A percentile compares a stretch with the other conserved stretches of the same genome.
Conservation (phyloP, 2,888 invertebrate genomes). For the Cantharis flavilabris region DNA sequence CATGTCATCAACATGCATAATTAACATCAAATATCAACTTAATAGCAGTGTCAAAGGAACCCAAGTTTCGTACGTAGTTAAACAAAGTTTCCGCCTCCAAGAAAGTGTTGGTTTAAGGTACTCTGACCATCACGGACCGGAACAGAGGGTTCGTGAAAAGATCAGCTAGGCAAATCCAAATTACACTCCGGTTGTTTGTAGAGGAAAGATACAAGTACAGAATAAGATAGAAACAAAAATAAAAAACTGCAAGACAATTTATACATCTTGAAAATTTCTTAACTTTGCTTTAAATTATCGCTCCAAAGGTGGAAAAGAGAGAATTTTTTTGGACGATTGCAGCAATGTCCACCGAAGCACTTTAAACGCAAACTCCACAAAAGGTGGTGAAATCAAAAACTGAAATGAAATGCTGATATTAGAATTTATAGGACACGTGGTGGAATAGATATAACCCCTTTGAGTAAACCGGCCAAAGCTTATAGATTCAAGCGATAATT, state of each 20-base stretch:
- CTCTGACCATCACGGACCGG: slow-evolving; percentile 48
- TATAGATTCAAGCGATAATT: slow-evolving; percentile 55
- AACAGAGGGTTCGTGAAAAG: slow-evolving; percentile 36
- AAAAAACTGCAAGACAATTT: neutral
- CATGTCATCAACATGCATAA: slow-evolving; percentile 40
- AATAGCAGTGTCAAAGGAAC: slow-evolving; percentile 47
- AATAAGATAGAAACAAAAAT: neutral
- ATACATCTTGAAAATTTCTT: neutral
- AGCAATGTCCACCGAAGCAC: neutral
- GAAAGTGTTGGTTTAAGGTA: slow-evolving; percentile 52
- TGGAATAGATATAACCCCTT: slow-evolving; percentile 35
- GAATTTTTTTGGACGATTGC: neutral
- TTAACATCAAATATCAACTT: slow-evolving; percentile 51
- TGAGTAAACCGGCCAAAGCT: slow-evolving; percentile 39
- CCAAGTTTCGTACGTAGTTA: slow-evolving; percentile 50
- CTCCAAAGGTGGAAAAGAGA: neutral
- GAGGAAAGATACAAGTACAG: neutral
- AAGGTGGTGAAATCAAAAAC: neutral
- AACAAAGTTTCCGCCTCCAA: slow-evolving; percentile 45
- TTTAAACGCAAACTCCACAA: neutral
- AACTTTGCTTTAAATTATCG: neutral
- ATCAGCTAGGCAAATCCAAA: slow-evolving; percentile 7
- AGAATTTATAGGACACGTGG: slow-evolving; percentile 12
- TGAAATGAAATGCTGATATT: neutral
- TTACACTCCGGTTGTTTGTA: slow-evolving; percentile 18